A percentile compares a stretch with the other conserved stretches of the same genome.
These are phyloP conservation scores for Nebria salina DNA, from an alignment of 2,888 invertebrate species.

Conservation along the genomic window DNA sequence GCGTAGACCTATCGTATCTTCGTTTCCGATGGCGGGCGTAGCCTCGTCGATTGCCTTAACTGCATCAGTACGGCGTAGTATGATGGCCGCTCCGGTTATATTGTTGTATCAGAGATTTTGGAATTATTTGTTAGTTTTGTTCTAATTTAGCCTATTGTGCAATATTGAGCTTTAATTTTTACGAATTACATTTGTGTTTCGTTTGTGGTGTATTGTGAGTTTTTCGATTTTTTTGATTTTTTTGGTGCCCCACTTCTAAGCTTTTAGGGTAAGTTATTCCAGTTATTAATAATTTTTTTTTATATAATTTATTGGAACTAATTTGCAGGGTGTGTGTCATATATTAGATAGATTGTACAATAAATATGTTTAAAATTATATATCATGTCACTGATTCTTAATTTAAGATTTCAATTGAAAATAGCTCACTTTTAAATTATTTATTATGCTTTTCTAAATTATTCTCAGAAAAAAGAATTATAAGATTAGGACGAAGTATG, in stretches of 20 bases:
- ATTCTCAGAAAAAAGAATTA: no score
- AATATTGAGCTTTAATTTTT: conserved; percentile 16
- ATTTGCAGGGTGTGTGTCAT: no score
- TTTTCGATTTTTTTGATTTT: conserved; percentile 12
- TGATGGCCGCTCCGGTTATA: conserved; percentile 36
- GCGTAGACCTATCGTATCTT: not conserved
- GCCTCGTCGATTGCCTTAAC: conserved; percentile 6
- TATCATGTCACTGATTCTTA: no score
- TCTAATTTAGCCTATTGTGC: conserved; percentile 33
- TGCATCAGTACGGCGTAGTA: conserved; percentile 31
- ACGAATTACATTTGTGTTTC: conserved; percentile 6
- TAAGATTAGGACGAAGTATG: no score
- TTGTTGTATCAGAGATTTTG: conserved; percentile 20
- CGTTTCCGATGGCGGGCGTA: conserved; percentile 30
- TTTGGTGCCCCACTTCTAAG: not conserved
- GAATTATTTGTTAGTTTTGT: not conserved
- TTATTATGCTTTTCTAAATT: no score
- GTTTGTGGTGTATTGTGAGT: conserved; percentile 14
- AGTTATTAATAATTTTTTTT: no score
- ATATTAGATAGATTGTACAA: no score
- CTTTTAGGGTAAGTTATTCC: not conserved
- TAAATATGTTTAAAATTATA: no score
- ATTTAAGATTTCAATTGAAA: no score
- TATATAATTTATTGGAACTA: no score
- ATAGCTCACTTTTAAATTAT: no score